phyloP scores from a whole-genome alignment of 2,113 vertebrate species.

The Rhinichthys klamathensis region DNA sequence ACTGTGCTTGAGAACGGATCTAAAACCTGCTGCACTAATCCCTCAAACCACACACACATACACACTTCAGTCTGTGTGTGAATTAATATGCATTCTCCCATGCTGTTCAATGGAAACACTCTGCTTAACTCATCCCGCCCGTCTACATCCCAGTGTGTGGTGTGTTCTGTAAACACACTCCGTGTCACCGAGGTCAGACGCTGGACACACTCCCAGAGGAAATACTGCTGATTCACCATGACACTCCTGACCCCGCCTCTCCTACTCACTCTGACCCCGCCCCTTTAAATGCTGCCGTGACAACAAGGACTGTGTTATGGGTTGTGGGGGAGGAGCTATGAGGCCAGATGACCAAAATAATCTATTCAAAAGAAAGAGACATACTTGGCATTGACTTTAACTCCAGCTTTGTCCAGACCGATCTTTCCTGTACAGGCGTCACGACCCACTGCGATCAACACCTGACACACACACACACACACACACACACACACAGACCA shows the following conservation, averaged over 20 bases:
- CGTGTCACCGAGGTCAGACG: neutral
- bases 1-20: constrained; percentile 42
- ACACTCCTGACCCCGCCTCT: constrained; percentile 46
- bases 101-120: neutral
- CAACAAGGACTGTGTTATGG: neutral
- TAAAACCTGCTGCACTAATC: constrained; percentile 18
- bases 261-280: constrained; percentile 63
- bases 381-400: constrained; percentile 88
- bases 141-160: too few relatives aligned
- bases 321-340: neutral
- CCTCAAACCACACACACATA: neutral
- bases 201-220: neutral
- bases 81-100: neutral
- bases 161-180: neutral
- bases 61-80: neutral
- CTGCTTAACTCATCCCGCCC: neutral
- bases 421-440: constrained; percentile 91
- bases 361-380: constrained; percentile 55
- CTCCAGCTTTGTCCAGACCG: constrained; percentile 86
- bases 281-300: neutral
- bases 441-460: constrained; percentile 90
- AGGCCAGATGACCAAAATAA: neutral
- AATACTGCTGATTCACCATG: constrained; percentile 76
- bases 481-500: neutral
- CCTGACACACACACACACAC: constrained; percentile 69